Evolutionary conservation across 2,113 vertebrate genomes (phyloP), one percentile per base, ranked within the genome.

Genomic region (Vimba vimba): DNA sequence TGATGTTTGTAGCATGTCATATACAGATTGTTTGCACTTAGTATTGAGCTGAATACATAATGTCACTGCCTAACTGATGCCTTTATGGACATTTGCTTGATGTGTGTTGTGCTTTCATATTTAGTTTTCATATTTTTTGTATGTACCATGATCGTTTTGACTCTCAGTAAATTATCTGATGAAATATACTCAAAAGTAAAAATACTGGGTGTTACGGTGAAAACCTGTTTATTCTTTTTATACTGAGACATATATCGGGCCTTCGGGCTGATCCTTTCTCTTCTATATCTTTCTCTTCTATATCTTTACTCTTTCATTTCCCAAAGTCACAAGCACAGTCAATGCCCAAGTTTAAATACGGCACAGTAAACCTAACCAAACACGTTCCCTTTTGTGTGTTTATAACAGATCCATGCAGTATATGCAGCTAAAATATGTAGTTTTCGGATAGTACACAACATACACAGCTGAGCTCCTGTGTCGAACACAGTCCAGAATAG

Each of bases 51-150:
- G 50, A 39, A 52, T 76, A 64, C 33, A 62, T 39, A 47, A 43
- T 23, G 15, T 39, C 36, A 2, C 50, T 85, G 12, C 66, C 79
- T 57, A 52, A 45, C 69, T 81, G 36, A 75, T 80, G 27, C 62
- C 6, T 27, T 82, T 55, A 79, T n/a, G 52, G n/a, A 76, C 19
- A 83, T 89, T 87, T 60, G 84, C 33, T 36, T 69, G 6, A 91
- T 92, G 85, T 91, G 88, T 86, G 79, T 90, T 89, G 87, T 90
- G 79, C 33, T 66, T 79, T 69, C 78, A 66, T 59, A 71, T 33
- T 27, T 17, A 82, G 30, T 82, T 79, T 84, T 30, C 17, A 23
- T 23, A 57, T 50, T 36, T 66, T 73, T 52, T 83, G 59, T 85
- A 30, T 83, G 33, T 85, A 73, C 6, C 82, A 27, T 73, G 77